A percentile compares a stretch with the other conserved stretches of the same genome.
phyloP scores from a whole-genome alignment of 2,797 vertebrate species.

The Coluber constrictor region DNA sequence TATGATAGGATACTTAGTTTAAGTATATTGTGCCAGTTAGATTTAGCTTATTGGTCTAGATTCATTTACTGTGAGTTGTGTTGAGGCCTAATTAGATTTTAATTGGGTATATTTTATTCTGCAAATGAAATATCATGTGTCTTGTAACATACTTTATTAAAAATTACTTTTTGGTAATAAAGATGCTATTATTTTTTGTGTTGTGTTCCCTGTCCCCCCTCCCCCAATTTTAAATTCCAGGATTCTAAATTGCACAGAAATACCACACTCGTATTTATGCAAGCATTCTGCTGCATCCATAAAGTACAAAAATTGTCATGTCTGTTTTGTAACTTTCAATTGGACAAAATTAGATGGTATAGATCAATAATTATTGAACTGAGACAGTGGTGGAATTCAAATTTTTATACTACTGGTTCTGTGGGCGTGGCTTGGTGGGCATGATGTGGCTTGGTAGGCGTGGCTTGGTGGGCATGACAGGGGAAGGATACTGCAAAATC shows the following conservation, averaged over 20 bases:
- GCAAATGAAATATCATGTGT: background rate
- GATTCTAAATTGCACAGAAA: background rate
- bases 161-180: background rate
- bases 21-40: background rate
- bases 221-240: background rate
- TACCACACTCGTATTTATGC: background rate
- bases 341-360: background rate
- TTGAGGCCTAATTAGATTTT: background rate
- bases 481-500: no score
- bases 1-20: background rate
- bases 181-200: background rate
- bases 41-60: background rate
- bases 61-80: background rate
- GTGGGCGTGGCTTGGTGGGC: no score
- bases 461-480: no score
- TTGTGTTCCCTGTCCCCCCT: background rate
- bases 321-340: background rate
- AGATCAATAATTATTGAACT: background rate
- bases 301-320: background rate
- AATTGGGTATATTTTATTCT: background rate
- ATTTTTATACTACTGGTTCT: no score
- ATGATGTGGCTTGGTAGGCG: no score
- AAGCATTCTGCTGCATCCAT: background rate
- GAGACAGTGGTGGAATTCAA: no score
- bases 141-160: background rate